A percentile compares a stretch with the other conserved stretches of the same genome.
Evolutionary conservation across 30 jellyfish, hydroid and myxozoan species (phyloP).

Genomic region (Aurelia aurita): DNA sequence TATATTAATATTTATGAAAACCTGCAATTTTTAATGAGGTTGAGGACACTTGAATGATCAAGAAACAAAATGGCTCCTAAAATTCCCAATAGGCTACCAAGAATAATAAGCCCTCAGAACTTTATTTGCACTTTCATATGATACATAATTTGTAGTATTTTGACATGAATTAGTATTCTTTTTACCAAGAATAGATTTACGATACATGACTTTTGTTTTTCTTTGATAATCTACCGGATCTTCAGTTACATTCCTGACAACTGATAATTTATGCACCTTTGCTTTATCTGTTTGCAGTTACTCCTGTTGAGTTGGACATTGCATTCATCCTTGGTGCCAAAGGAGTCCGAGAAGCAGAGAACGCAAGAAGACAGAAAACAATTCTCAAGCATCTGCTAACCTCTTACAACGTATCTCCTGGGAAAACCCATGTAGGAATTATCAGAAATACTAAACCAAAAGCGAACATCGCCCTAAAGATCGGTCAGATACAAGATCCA

Average conservation of each 20-base stretch:
- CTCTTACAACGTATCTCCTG: constrained; percentile 68
- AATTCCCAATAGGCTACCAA: no score
- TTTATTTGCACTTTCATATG: no score
- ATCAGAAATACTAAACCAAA: constrained; percentile 55
- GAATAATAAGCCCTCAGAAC: no score
- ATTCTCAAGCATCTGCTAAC: constrained; percentile 62
- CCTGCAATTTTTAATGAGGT: no score
- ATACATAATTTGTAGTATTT: no score
- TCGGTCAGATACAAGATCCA: constrained; percentile 35
- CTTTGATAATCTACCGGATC: not conserved
- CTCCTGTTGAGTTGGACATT: constrained; percentile 61
- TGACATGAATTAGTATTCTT: no score
- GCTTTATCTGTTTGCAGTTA: not conserved
- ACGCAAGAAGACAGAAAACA: constrained; percentile 38
- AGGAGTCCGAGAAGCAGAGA: constrained; percentile 26
- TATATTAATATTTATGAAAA: no score
- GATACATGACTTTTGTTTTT: not conserved
- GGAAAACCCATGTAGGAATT: constrained; percentile 77
- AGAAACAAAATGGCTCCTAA: no score
- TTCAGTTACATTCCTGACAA: not conserved
- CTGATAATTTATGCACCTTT: no score
- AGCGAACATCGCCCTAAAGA: constrained; percentile 12
- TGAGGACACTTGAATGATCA: no score
- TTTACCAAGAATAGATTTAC: no score
- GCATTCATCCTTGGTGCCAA: constrained; percentile 72